Evolutionary conservation across 1,140 invertebrate species (phyloP).

Genomic region (Bombus pascuorum): DNA sequence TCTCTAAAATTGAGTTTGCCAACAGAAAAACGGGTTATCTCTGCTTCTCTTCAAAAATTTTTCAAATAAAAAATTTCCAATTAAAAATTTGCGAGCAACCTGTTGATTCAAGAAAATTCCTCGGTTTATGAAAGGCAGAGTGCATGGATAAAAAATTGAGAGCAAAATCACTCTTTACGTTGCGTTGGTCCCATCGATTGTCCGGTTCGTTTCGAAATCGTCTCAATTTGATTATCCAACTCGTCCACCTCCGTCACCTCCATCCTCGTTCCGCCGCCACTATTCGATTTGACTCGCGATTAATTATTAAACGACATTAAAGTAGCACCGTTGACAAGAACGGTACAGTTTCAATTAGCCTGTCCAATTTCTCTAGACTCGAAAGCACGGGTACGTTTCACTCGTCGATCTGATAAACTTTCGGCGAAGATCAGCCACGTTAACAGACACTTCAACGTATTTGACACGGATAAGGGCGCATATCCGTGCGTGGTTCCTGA

Average conservation of each 20-base stretch:
- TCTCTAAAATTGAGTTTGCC: background rate
- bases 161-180: too few species aligned
- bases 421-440: background rate
- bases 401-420: slow-evolving; percentile 36
- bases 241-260: too few species aligned
- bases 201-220: background rate
- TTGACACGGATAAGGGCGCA: background rate
- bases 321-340: background rate
- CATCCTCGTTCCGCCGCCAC: background rate
- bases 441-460: background rate
- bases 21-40: background rate
- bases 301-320: slow-evolving; percentile 27
- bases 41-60: background rate
- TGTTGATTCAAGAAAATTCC: background rate
- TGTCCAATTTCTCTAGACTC: slow-evolving; percentile 15
- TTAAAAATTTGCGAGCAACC: background rate
- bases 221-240: background rate
- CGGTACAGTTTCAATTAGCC: slow-evolving; percentile 29
- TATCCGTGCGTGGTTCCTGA: too few species aligned
- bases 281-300: background rate
- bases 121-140: background rate
- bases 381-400: slow-evolving; percentile 35
- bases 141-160: background rate
- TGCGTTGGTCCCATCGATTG: background rate
- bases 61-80: background rate